A percentile compares a stretch with the other conserved stretches of the same genome.
These are phyloP conservation scores for Brachypalpus laphriformis DNA, from an alignment of 2,888 invertebrate genomes.

Conservation along the genomic window DNA sequence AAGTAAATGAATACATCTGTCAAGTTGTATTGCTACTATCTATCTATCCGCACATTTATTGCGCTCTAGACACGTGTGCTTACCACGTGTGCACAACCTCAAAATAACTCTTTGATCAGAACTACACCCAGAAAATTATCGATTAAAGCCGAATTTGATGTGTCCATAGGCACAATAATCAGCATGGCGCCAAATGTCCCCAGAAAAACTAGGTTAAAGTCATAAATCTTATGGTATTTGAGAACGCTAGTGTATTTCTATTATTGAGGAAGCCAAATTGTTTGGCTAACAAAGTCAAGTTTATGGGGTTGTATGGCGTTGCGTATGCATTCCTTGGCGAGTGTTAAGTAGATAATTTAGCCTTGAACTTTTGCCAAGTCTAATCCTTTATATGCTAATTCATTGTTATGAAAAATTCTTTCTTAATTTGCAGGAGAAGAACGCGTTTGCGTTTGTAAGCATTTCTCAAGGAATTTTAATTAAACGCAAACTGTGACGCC, in stretches of 20 bases:
- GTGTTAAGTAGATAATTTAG: too few relatives aligned
- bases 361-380: not conserved
- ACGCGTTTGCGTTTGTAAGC: too few relatives aligned
- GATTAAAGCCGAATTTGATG: not conserved
- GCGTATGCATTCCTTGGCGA: too few relatives aligned
- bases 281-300: not conserved
- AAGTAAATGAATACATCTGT: not conserved
- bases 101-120: not conserved
- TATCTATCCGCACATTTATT: not conserved
- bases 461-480: too few relatives aligned
- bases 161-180: not conserved
- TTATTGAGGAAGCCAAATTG: not conserved
- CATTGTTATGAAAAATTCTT: too few relatives aligned
- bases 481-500: too few relatives aligned
- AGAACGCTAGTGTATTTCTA: not conserved
- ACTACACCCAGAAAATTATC: not conserved
- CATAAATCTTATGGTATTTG: not conserved
- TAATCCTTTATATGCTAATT: too few relatives aligned
- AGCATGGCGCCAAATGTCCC: conserved; percentile 4
- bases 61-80: too few relatives aligned
- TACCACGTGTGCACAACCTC: not conserved
- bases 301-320: not conserved
- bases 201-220: not conserved
- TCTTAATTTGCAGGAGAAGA: too few relatives aligned
- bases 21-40: not conserved